Conservation (phyloP, 1,140 invertebrate genomes). For the Piezodorus guildinii region DNA sequence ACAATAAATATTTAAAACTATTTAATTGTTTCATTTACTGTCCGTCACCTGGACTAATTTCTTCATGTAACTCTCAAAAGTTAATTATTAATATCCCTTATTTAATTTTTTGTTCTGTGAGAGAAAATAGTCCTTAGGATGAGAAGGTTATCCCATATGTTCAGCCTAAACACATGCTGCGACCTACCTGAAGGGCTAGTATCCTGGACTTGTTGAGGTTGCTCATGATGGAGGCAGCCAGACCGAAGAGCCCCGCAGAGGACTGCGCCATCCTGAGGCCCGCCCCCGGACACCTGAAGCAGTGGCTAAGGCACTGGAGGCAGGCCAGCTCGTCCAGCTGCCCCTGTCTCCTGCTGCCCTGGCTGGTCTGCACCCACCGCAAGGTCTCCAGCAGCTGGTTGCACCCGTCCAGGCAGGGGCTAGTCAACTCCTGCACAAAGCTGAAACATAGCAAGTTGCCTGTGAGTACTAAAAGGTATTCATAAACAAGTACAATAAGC, state of each 20-base stretch:
- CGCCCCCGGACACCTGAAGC: slow-evolving; percentile 59
- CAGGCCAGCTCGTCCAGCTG: slow-evolving; percentile 79
- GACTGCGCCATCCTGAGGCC: slow-evolving; percentile 58
- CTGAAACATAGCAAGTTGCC: no score
- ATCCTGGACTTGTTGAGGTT: slow-evolving; percentile 71
- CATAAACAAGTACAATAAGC: no score
- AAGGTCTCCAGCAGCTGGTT: slow-evolving; percentile 66
- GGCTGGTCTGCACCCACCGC: slow-evolving; percentile 67
- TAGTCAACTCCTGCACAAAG: slow-evolving; percentile 81
- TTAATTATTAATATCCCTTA: no score
- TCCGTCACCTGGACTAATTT: no score
- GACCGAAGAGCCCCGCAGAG: slow-evolving; percentile 69
- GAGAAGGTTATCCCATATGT: no score
- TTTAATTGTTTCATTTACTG: no score
- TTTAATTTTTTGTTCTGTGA: no score
- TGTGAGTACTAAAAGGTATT: no score
- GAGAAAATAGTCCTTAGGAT: no score
- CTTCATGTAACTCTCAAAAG: no score
- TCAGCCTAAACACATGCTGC: no score
- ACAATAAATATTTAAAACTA: no score
- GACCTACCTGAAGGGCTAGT: slow-evolving; percentile 64
- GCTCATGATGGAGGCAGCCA: slow-evolving; percentile 77
- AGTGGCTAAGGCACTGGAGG: slow-evolving; percentile 72
- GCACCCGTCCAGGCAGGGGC: slow-evolving; percentile 70
- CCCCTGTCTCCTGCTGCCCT: slow-evolving; percentile 49